phyloP scores from a whole-genome alignment of 2,113 vertebrate genomes.

The Vidua chalybeata region DNA sequence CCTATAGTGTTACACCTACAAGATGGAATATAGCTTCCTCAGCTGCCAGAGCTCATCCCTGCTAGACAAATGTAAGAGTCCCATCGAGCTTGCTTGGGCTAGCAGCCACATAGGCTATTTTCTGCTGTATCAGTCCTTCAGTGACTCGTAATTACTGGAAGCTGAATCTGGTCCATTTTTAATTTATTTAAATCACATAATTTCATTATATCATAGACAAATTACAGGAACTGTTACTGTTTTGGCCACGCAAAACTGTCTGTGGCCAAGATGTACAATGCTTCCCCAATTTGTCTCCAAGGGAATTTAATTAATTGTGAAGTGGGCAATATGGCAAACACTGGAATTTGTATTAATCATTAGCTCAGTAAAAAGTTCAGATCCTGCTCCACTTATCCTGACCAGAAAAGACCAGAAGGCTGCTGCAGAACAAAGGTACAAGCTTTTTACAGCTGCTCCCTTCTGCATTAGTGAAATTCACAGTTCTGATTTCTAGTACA shows the following conservation, averaged over 20 bases:
- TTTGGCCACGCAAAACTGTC: neutral
- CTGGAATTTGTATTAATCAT: conserved; percentile 19
- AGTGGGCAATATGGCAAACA: neutral
- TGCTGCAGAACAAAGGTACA: neutral
- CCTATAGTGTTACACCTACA: neutral
- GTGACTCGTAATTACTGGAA: conserved; percentile 40
- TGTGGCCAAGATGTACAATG: conserved; percentile 5
- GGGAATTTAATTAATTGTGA: conserved; percentile 43
- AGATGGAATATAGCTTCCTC: neutral
- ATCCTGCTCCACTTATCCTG: neutral
- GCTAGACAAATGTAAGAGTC: neutral
- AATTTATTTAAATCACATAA: conserved; percentile 63
- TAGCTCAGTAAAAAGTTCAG: conserved; percentile 16
- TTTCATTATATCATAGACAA: conserved; percentile 49
- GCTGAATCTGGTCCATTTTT: conserved; percentile 16
- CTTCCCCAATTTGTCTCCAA: conserved; percentile 39
- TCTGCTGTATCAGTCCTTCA: conserved; percentile 10
- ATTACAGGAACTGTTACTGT: conserved; percentile 23
- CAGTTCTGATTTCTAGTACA: neutral
- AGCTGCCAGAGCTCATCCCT: neutral
- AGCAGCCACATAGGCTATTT: conserved; percentile 21
- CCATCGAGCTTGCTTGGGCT: neutral
- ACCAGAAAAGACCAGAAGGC: neutral
- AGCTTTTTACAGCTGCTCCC: neutral
- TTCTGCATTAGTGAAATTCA: neutral